Percentiles rank a stretch among this genome's conserved stretches.
Evolutionary conservation across 2,113 vertebrate species (phyloP).

Genomic region (Pundamilia nyererei): DNA sequence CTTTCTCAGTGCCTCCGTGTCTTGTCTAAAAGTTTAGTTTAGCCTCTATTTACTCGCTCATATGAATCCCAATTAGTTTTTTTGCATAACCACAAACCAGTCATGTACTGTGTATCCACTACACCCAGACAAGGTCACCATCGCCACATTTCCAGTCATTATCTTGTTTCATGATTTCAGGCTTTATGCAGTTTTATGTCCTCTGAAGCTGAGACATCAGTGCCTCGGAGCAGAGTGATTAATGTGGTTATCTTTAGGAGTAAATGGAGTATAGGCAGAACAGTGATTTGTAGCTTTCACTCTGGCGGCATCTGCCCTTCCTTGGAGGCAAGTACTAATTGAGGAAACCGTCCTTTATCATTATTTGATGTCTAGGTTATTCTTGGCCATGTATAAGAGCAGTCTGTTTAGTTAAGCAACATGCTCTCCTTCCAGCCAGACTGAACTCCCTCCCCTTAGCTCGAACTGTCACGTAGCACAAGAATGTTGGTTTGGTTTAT

Average conservation of each 20-base stretch:
- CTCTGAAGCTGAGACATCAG: background rate
- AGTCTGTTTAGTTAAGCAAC: conserved; percentile 14
- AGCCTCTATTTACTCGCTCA: background rate
- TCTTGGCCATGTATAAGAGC: conserved; percentile 4
- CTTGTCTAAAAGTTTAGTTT: background rate
- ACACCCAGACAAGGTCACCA: background rate
- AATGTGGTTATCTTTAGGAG: conserved; percentile 30
- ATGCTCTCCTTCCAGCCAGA: background rate
- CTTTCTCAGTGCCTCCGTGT: background rate
- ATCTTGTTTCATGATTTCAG: conserved; percentile 19
- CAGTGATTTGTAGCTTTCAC: conserved; percentile 16
- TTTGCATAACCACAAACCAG: conserved; percentile 6
- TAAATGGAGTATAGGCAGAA: background rate
- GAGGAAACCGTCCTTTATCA: conserved; percentile 28
- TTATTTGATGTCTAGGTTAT: conserved; percentile 31
- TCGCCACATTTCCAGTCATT: conserved; percentile 13
- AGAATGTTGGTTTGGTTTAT: conserved; percentile 32
- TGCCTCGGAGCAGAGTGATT: background rate
- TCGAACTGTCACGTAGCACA: conserved; percentile 31
- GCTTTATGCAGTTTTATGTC: background rate
- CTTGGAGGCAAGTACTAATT: conserved; percentile 4
- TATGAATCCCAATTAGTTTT: background rate
- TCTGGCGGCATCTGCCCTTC: conserved; percentile 6
- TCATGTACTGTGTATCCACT: background rate
- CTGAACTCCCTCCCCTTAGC: background rate